Percentiles rank a stretch among this genome's conserved stretches.
Evolutionary conservation across 2,113 vertebrate species (phyloP).

Genomic region (Pygoscelis antarcticus): DNA sequence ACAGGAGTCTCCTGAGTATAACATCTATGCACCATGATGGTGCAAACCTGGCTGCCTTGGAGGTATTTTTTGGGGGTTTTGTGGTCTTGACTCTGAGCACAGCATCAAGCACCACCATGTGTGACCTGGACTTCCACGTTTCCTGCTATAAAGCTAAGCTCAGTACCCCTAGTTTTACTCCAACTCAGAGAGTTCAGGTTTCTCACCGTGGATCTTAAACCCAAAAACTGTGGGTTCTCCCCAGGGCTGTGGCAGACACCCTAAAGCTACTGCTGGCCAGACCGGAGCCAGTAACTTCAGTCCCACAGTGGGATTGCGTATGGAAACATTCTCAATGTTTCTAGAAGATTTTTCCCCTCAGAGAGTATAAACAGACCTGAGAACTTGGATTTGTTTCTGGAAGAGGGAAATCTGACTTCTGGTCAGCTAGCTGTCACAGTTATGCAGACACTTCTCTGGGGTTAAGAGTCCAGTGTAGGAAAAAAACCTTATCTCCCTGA

Average conservation of each 20-base stretch:
- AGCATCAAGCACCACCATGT: rapidly evolving
- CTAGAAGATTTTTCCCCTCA: not conserved
- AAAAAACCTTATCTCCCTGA: not conserved
- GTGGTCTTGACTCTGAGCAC: not conserved
- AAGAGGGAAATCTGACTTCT: not conserved
- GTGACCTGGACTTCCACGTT: not conserved
- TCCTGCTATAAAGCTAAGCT: not conserved
- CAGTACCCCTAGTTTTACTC: not conserved
- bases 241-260: not conserved
- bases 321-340: not conserved
- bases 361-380: not conserved
- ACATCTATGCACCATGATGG: not conserved
- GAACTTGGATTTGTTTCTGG: not conserved
- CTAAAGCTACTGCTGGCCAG: not conserved
- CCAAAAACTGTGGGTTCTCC: not conserved
- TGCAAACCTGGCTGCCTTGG: not conserved
- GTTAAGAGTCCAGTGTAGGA: not conserved
- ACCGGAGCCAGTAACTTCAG: not conserved
- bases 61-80: not conserved
- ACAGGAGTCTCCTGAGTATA: not conserved
- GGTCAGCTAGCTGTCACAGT: not conserved
- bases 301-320: not conserved
- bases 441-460: not conserved
- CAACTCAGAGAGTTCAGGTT: not conserved
- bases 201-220: not conserved